Conservation (phyloP, 2,797 vertebrate species). For the Pteronotus mesoamericanus region DNA sequence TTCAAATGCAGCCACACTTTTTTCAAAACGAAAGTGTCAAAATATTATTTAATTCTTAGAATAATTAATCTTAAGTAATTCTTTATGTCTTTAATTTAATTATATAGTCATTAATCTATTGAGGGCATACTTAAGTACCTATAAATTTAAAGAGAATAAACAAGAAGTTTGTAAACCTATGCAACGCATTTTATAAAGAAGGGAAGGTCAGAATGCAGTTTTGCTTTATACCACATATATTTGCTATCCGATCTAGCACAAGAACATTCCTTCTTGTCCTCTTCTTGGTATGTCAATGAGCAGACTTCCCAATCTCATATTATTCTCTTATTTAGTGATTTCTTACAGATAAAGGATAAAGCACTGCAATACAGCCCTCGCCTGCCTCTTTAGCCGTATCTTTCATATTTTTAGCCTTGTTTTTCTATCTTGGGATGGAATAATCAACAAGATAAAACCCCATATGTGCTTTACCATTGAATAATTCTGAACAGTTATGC, state of each 20-base stretch:
- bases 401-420: background rate
- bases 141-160: background rate
- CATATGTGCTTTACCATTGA: background rate
- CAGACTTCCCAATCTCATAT: background rate
- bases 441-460: background rate
- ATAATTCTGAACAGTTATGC: background rate
- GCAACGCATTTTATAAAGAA: background rate
- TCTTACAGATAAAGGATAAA: background rate
- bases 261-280: background rate
- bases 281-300: background rate
- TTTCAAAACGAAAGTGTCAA: background rate
- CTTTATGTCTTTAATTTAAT: background rate
- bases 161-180: background rate
- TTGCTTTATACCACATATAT: background rate
- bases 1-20: background rate
- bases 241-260: background rate
- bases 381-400: background rate
- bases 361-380: background rate
- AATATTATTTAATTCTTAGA: background rate
- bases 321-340: background rate
- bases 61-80: conserved; percentile 1
- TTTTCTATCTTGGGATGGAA: background rate
- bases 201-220: background rate
- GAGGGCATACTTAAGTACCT: background rate
- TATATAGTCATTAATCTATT: background rate